phyloP scores from a whole-genome alignment of 2,888 invertebrate genomes.

The Dryomyza anilis region DNA sequence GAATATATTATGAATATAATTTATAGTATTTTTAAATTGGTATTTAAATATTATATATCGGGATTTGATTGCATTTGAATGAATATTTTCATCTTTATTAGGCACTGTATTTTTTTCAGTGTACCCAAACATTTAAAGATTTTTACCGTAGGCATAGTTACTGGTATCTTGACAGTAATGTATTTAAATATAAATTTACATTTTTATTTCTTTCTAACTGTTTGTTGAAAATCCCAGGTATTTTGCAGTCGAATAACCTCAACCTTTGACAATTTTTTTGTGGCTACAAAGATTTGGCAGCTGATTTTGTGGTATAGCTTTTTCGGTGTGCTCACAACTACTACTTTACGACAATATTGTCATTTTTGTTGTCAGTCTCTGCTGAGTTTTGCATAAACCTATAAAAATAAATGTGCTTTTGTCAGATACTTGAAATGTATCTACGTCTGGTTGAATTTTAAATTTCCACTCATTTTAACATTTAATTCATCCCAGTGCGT shows the following conservation, averaged over 20 bases:
- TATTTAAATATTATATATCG: too few relatives aligned
- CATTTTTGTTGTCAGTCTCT: neutral
- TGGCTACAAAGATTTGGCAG: slow-evolving; percentile 6
- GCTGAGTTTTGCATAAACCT: neutral
- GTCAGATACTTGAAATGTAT: slow-evolving; percentile 4
- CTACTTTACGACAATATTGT: neutral
- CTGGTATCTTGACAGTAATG: too few relatives aligned
- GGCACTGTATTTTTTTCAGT: too few relatives aligned
- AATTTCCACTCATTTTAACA: slow-evolving; percentile 10
- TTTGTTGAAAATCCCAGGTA: too few relatives aligned
- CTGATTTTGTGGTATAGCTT: neutral
- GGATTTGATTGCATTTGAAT: too few relatives aligned
- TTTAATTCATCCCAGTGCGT: neutral
- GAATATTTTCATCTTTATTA: too few relatives aligned
- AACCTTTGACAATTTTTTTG: slow-evolving; percentile 17
- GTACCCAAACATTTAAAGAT: too few relatives aligned
- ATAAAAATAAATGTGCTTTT: too few relatives aligned
- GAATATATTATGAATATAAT: too few relatives aligned
- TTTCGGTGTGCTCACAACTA: neutral
- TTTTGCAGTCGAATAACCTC: too few relatives aligned
- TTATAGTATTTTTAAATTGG: too few relatives aligned
- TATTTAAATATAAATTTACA: slow-evolving; percentile 12
- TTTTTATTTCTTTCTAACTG: slow-evolving; percentile 10
- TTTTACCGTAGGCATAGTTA: too few relatives aligned
- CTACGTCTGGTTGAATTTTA: slow-evolving; percentile 6